Evolutionary conservation across 2,113 vertebrate genomes (phyloP).

Genomic region (Forbesichthys papilliferus): DNA sequence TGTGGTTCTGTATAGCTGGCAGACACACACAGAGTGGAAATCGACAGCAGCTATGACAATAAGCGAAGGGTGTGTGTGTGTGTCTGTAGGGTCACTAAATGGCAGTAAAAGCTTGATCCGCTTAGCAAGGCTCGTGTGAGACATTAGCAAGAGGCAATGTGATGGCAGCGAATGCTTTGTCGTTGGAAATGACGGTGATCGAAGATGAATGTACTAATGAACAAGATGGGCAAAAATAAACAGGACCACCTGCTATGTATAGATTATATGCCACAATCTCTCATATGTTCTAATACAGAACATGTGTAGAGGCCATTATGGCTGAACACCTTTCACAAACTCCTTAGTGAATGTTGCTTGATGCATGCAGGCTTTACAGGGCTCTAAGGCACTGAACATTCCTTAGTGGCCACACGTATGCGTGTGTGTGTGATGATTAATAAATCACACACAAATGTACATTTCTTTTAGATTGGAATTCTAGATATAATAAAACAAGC

Average conservation of each 20-base stretch:
- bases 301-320: too few relatives aligned
- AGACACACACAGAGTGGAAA: constrained; percentile 49
- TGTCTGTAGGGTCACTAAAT: neutral
- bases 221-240: too few relatives aligned
- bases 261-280: constrained; percentile 44
- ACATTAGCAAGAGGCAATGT: too few relatives aligned
- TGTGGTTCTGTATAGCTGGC: constrained; percentile 8
- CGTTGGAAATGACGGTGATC: too few relatives aligned
- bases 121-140: too few relatives aligned
- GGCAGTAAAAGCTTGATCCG: neutral
- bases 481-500: too few relatives aligned
- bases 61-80: constrained; percentile 24
- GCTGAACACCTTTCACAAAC: constrained; percentile 34
- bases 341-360: constrained; percentile 50
- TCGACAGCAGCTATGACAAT: constrained; percentile 56
- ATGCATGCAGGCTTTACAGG: constrained; percentile 48
- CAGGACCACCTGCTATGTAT: constrained; percentile 19
- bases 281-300: constrained; percentile 2
- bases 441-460: too few relatives aligned
- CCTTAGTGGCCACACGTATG: neutral
- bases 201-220: too few relatives aligned
- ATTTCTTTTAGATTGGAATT: too few relatives aligned
- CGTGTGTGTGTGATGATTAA: neutral
- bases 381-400: too few relatives aligned
- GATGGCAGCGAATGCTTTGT: too few relatives aligned